Conservation (phyloP, 2,113 vertebrate species). For the Vidua chalybeata region DNA sequence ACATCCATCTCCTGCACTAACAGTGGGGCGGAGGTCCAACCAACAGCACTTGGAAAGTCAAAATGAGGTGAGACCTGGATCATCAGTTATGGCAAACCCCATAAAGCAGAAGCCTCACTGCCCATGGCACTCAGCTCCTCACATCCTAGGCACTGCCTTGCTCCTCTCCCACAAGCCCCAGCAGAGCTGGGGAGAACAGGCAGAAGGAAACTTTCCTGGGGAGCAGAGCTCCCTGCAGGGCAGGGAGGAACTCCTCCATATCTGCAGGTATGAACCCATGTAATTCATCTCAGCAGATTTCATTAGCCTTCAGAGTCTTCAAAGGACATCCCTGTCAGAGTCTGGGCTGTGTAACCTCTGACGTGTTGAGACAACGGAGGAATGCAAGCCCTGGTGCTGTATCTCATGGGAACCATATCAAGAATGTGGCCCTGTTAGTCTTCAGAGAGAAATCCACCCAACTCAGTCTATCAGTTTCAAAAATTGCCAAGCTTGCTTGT, state of each 20-base stretch:
- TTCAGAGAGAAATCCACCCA: not conserved
- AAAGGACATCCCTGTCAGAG: not conserved
- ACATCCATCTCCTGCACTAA: not conserved
- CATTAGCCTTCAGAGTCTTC: not conserved
- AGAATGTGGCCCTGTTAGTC: slow-evolving; percentile 1
- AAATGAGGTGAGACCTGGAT: not conserved
- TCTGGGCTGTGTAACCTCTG: not conserved
- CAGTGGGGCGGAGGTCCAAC: not conserved
- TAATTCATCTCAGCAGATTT: not conserved
- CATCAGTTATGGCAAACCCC: not conserved
- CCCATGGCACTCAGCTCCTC: not conserved
- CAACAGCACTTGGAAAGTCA: not conserved
- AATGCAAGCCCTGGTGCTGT: not conserved
- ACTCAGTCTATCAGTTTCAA: not conserved
- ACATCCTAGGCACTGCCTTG: not conserved
- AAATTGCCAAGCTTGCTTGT: not conserved
- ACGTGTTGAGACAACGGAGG: not conserved
- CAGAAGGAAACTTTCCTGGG: not conserved
- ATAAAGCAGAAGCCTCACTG: not conserved
- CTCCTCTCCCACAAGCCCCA: rapidly evolving
- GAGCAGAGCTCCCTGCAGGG: not conserved
- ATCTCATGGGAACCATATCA: not conserved
- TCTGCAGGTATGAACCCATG: not conserved
- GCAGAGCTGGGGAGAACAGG: not conserved
- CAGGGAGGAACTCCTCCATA: not conserved